These are phyloP conservation scores for Gnathonemus echidnorhynchus DNA, from an alignment of 2,113 vertebrate species.

Conservation along the genomic window DNA sequence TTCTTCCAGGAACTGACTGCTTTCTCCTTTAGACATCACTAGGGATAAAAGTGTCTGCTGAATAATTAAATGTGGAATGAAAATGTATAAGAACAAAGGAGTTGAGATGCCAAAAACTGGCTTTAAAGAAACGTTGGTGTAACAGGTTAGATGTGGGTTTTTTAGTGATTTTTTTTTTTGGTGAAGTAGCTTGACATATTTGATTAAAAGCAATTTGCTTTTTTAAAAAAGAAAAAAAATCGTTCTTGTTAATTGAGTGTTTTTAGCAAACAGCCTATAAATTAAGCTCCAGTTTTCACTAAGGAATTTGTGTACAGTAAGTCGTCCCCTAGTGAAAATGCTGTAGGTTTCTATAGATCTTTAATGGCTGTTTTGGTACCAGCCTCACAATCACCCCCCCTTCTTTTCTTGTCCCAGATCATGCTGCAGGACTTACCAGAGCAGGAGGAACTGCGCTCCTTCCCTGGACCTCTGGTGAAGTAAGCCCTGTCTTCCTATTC, in stretches of 20 bases:
- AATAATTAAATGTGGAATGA: neutral
- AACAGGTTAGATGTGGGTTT: neutral
- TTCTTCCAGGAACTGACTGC: neutral
- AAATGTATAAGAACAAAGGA: neutral
- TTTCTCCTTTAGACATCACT: neutral
- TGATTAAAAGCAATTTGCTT: neutral
- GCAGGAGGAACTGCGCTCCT: slow-evolving; percentile 78
- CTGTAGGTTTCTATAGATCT: neutral
- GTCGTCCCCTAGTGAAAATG: neutral
- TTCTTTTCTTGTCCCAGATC: slow-evolving; percentile 55
- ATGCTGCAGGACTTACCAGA: slow-evolving; percentile 79
- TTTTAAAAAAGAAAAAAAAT: too few species aligned
- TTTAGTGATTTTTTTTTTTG: neutral
- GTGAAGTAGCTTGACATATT: neutral
- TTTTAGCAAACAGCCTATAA: neutral
- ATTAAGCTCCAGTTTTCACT: neutral
- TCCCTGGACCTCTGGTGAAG: slow-evolving; percentile 91
- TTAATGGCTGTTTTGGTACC: neutral
- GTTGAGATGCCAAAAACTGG: neutral
- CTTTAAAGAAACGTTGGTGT: neutral
- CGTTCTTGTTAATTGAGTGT: neutral
- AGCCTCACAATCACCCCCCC: neutral
- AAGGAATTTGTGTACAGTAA: neutral
- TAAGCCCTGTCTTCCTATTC: slow-evolving; percentile 49
- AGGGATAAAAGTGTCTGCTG: neutral